Evolutionary conservation across 2,888 invertebrate species (phyloP), one percentile per base, ranked within the genome.

Genomic region (Notocelia uddmanniana): DNA sequence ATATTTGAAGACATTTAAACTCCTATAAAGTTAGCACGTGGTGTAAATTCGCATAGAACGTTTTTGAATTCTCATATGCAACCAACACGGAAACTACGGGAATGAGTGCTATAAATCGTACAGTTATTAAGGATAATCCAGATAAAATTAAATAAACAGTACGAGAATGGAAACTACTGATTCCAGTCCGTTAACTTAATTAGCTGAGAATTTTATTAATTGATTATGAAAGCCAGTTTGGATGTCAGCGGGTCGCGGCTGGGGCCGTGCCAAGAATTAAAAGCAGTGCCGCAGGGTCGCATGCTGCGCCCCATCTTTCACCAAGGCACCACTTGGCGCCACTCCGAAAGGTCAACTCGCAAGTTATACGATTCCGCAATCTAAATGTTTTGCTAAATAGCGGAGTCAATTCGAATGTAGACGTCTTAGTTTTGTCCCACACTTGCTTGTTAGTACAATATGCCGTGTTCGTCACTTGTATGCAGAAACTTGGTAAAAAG

Each of bases 151-250:
- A 54, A 59, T n/a, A 37, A 18, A 15, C 45, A 57, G 34, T 41
- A 62, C 15, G 21, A 55, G 13, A 63, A 63, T 48, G 54, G 37
- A 64, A 50, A 26, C 60, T 15, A 34, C 58, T 18, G 55, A 31
- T 64, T 64, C 11, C 26, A 58, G 37, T 59, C 41, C 11, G 45
- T 31, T 55, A 71, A 67, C 54, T 54, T 67, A 55, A 71, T 71
- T 67, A 71, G 50, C 52, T 1, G 34, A 55, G 71, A 60, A 60
- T 67, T 67, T 60, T 67, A 71, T 71, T 71, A 71, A 71, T 71
- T 67, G 71, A 67, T 52, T 66, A 67, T 67, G 67, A 60, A 63
- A 70, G 67, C 62, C 63, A 21, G 70, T 52, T 18, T 6, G 68
- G 19, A 26, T 26, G 23, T 59, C 41, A 52, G n/a, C n/a, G 45